Evolutionary conservation across 2,888 invertebrate genomes (phyloP).

Genomic region (Adelognathus sp.): DNA sequence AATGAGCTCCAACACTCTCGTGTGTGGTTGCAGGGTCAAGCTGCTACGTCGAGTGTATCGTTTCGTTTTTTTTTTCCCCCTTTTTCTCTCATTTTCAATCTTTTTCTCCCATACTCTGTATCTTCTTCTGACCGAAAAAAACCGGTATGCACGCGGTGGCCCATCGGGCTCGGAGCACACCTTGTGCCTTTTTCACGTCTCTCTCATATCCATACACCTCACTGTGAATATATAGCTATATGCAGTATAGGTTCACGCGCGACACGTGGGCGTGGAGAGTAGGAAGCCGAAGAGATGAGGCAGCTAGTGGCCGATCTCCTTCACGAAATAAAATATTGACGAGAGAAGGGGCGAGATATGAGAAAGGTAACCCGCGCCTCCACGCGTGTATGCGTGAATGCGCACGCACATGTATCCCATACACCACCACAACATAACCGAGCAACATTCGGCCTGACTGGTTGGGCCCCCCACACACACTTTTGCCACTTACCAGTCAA

Average conservation of each 20-base stretch:
- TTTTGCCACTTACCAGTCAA: conserved; percentile 45
- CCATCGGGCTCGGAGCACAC: conserved; percentile 61
- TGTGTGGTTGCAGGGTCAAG: conserved; percentile 42
- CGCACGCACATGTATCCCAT: too few relatives aligned
- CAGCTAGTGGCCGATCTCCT: conserved; percentile 61
- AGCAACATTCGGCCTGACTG: conserved; percentile 26
- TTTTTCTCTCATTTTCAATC: conserved; percentile 8
- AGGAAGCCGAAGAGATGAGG: conserved; percentile 59
- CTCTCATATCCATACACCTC: conserved; percentile 1
- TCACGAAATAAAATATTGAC: conserved; percentile 63
- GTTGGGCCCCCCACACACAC: conserved; percentile 48
- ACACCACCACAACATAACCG: conserved; percentile 36
- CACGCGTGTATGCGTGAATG: too few relatives aligned
- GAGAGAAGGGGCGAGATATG: conserved; percentile 45
- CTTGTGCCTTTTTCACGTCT: conserved; percentile 41
- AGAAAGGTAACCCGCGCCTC: too few relatives aligned
- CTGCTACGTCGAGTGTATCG: conserved; percentile 16
- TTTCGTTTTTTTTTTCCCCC: conserved; percentile 13
- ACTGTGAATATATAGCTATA: conserved; percentile 12
- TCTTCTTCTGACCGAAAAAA: conserved; percentile 38
- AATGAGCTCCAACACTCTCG: conserved; percentile 42
- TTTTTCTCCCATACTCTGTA: conserved; percentile 29
- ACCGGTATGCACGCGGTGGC: conserved; percentile 60
- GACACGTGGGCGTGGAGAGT: conserved; percentile 61
- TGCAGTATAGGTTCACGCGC: conserved; percentile 46